These are phyloP conservation scores for Puntigrus tetrazona DNA, from an alignment of 2,113 vertebrate genomes.

Conservation along the genomic window DNA sequence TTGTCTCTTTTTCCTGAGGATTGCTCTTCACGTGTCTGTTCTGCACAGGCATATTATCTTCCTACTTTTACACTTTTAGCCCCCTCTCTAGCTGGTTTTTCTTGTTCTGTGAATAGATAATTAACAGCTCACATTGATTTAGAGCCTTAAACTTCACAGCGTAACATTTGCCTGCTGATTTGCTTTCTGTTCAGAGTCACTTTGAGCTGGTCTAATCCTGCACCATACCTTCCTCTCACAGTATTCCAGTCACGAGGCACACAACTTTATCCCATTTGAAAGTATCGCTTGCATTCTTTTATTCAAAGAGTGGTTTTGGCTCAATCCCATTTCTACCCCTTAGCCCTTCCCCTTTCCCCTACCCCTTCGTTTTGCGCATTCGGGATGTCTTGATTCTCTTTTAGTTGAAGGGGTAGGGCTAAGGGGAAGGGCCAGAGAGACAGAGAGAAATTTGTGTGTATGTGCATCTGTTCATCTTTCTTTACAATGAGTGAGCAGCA, in stretches of 20 bases:
- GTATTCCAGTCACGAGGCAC: neutral
- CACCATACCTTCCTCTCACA: neutral
- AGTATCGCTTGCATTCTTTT: neutral
- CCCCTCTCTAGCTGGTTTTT: constrained; percentile 58
- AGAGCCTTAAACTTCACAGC: neutral
- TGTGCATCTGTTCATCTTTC: too few species aligned
- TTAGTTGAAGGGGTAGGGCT: too few species aligned
- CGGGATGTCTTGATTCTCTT: too few species aligned
- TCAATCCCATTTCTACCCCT: too few species aligned
- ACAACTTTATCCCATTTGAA: neutral
- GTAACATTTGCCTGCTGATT: neutral
- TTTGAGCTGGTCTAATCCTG: constrained; percentile 19
- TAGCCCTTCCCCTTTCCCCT: too few species aligned
- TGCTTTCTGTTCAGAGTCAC: neutral
- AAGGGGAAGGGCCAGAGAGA: too few species aligned
- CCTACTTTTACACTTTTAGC: constrained; percentile 11
- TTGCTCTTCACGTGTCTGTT: neutral
- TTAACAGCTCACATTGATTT: constrained; percentile 35
- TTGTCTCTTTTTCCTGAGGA: neutral
- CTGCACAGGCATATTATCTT: constrained; percentile 17
- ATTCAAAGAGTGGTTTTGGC: neutral
- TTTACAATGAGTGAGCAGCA: too few species aligned
- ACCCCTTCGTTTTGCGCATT: too few species aligned
- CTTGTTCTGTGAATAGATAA: constrained; percentile 61
- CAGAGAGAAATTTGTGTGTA: too few species aligned